Evolutionary conservation across 2,888 invertebrate species (phyloP), one percentile per base, ranked within the genome.

Genomic region (Nematopogon swammerdamellus): DNA sequence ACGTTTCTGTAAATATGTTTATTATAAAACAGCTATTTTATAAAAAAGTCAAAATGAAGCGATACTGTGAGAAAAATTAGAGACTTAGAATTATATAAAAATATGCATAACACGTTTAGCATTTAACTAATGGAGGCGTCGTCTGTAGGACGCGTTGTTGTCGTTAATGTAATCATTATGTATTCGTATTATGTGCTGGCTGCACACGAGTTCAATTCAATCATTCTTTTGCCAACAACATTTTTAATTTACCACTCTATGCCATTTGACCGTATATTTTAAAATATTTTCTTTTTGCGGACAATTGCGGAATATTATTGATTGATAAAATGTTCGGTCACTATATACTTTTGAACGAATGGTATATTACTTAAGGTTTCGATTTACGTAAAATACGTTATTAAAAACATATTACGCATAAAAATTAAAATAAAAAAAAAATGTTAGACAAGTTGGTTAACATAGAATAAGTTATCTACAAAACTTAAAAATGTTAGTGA

Each of bases 21-120:
- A 73, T 73, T 65, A 69, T 63, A 68, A 53, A 68, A 69, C 59
- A 71, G 69, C 74, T 73, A 67, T 70, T 73, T 71, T 72, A 68
- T 63, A 60, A 36, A 36, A 71, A 64, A 75, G 79, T 79, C 79
- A 79, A 76, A 75, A 75, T 76, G 72, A 79, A 79, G 79, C 79
- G 72, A 72, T 64, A 75, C 79, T 79, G 79, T 79, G 79, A 79
- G 67, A 77, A 79, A 74, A 51, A 63, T 69, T 79, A 79, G 79
- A 71, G 65, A 68, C 8, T 36, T 36, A 36, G 36, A 36, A 36
- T 25, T 25, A 25, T 25, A 25, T 25, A 8, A 4, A 8, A 6
- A 25, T 25, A 3, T 36, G n/a, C n/a, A n/a, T n/a, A n/a, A 36
- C 36, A 36, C 36, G 36, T 36, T 36, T 36, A 36, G 36, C 8